These are phyloP conservation scores for Linnaemya tessellans DNA, from an alignment of 2,888 invertebrate genomes.

Conservation along the genomic window DNA sequence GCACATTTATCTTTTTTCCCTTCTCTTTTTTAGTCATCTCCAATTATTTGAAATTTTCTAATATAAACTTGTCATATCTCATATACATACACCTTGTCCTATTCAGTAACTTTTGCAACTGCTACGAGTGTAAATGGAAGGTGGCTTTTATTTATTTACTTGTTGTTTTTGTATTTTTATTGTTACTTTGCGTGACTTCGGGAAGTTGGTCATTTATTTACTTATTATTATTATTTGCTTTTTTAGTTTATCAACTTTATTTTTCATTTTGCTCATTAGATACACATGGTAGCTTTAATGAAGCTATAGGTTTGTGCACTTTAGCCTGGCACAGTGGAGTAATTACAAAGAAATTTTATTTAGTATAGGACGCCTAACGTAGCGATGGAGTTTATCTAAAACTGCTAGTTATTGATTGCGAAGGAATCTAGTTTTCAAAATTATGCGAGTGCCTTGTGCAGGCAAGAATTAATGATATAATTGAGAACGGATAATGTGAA, in stretches of 20 bases:
- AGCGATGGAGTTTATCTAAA: too few species aligned
- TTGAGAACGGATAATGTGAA: too few species aligned
- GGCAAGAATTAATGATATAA: too few species aligned
- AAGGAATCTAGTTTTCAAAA: too few species aligned
- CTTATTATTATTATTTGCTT: constrained; percentile 63
- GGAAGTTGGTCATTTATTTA: constrained; percentile 77
- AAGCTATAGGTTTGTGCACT: constrained; percentile 13
- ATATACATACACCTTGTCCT: background rate
- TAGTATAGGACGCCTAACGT: too few species aligned
- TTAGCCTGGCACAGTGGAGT: background rate
- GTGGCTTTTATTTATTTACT: constrained; percentile 21
- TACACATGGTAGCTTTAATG: constrained; percentile 56
- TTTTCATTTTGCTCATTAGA: constrained; percentile 59
- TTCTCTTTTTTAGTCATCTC: too few species aligned
- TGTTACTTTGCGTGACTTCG: constrained; percentile 78
- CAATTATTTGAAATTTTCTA: too few species aligned
- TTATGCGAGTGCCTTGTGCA: too few species aligned
- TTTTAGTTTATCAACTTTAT: constrained; percentile 58
- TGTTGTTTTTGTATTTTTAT: constrained; percentile 50
- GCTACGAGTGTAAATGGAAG: constrained; percentile 8
- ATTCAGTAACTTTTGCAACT: background rate
- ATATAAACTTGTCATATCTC: background rate
- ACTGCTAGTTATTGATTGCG: too few species aligned
- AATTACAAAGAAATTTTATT: too few species aligned
- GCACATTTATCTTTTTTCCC: too few species aligned